Percentiles rank a stretch among this genome's conserved stretches.
Conservation (phyloP, 1,140 invertebrate genomes). For the Microvelia longipes region DNA sequence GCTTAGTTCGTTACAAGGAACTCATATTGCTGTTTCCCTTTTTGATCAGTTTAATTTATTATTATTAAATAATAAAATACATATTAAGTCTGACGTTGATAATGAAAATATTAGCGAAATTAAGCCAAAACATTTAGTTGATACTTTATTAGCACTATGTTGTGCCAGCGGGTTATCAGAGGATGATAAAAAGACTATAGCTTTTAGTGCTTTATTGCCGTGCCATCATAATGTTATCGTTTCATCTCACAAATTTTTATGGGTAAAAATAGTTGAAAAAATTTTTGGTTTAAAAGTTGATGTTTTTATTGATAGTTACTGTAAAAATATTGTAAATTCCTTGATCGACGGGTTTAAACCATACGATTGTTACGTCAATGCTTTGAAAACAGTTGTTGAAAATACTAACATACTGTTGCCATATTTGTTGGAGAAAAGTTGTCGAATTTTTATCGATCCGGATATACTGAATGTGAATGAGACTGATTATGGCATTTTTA, state of each 20-base stretch:
- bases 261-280: slow-evolving; percentile 42
- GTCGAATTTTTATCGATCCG: slow-evolving; percentile 43
- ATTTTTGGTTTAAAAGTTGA: slow-evolving; percentile 36
- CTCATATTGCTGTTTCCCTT: slow-evolving; percentile 9
- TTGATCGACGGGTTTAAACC: slow-evolving; percentile 43
- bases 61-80: slow-evolving; percentile 28
- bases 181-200: slow-evolving; percentile 29
- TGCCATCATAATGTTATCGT: slow-evolving; percentile 49
- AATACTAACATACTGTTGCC: slow-evolving; percentile 48
- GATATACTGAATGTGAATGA: slow-evolving; percentile 57
- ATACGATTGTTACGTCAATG: slow-evolving; percentile 41
- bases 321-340: slow-evolving; percentile 38
- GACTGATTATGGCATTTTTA: slow-evolving; percentile 78
- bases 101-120: slow-evolving; percentile 9
- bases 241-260: slow-evolving; percentile 35
- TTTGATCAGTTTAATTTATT: slow-evolving; percentile 21
- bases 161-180: slow-evolving; percentile 15
- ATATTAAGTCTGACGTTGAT: slow-evolving; percentile 14
- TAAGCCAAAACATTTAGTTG: slow-evolving; percentile 20
- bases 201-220: slow-evolving; percentile 44
- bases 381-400: slow-evolving; percentile 45
- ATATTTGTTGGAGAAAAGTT: slow-evolving; percentile 37
- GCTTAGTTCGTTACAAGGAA: slow-evolving; percentile 29
- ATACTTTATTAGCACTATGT: slow-evolving; percentile 20
- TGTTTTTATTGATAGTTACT: slow-evolving; percentile 37